Evolutionary conservation across 1,140 invertebrate species (phyloP), one percentile per base, ranked within the genome.

Genomic region (Andricus grossulariae): DNA sequence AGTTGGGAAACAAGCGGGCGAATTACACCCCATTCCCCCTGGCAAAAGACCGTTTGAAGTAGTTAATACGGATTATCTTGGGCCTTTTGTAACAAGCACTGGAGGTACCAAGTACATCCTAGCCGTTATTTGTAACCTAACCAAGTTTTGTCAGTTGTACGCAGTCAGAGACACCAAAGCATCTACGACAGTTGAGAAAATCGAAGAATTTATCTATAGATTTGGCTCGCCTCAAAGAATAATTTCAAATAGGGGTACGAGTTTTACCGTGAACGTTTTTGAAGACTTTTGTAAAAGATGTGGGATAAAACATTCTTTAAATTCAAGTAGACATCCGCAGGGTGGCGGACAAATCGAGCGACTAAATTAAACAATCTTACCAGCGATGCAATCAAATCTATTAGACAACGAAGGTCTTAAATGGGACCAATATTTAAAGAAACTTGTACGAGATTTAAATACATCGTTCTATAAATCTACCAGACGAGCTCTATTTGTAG

Each of bases 181-280:
- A 10, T 32, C 3, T 32, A 60, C 3, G 11, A 60, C 55, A 10
- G 21, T 60, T 10, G 13, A 13, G 3, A 25, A 16, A 60, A 60
- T 21, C 11, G 55, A 60, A 4, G 21, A 60, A 60, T 60, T 60
- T 60, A 21, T 60, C 21, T 32, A 60, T 60, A 15, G 15, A 15
- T 60, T 60, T 60, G 55, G 55, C 11, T 11, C 55, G 32, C 55
- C 55, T 0, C 7, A 12, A 6, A 60, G 12, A 60, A 25, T 60
- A 32, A 60, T 60, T 15, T 15, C 19, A 5, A 6, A 60, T 32
- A 19, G 55, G 19, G 55, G 55, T 25, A 57, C 55, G 12, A 73
- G 82, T 18, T 88, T 86, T 79, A 86, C 85, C 0, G 79, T 80
- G 1, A 78, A 83, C 15, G 19, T 66, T 32, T 87, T 89, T 60